Base-by-base conservation (phyloP, 2,113 vertebrate genomes). In the Nothocercus julius region DNA sequence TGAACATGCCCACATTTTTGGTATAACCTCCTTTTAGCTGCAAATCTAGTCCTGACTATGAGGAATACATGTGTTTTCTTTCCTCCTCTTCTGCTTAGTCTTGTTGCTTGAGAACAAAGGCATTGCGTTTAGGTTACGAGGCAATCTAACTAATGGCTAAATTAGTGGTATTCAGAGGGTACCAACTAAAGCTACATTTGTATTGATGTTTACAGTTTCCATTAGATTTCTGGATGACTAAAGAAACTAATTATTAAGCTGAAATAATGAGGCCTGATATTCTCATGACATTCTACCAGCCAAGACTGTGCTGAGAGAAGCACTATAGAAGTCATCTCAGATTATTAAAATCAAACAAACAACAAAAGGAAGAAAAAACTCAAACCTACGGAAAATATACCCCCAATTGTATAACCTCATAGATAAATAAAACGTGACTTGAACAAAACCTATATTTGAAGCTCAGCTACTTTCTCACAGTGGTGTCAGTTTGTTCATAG, bases 171-270 rank as follows among this genome's bases (percentile, higher is more conserved):
- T 93, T 94, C 85, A 93, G 66, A 89, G 49, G 69, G 82, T 75
- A 78, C 54, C 54, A 94, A 77, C 62, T 89, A 76, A 82, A 92
- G 81, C 54, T 93, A 77, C 92, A 95, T 92, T 96, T 91, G 53
- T 87, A 85, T 96, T 92, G 83, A 89, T 94, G 85, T 95, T 95
- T 96, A 92, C 64, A 86, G 42, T 93, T 92, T 92, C 81, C 87
- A 75, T 84, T 91, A 92, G 40, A 88, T 92, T 95, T 88, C 93
- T 94, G 62, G 77, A 93, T 89, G 47, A 86, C 83, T 93, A 86
- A 87, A 88, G 66, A 87, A 92, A 78, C 81, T 53, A 72, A 69
- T 93, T 96, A 93, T 87, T 89, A 87, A 58, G 74, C 75, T 92
- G 68, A 89, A 93, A 70, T 92, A 93, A 91, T 82, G 54, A 89